Conservation (phyloP, 64 coral and sea anemone species). For the Porites lutea region DNA sequence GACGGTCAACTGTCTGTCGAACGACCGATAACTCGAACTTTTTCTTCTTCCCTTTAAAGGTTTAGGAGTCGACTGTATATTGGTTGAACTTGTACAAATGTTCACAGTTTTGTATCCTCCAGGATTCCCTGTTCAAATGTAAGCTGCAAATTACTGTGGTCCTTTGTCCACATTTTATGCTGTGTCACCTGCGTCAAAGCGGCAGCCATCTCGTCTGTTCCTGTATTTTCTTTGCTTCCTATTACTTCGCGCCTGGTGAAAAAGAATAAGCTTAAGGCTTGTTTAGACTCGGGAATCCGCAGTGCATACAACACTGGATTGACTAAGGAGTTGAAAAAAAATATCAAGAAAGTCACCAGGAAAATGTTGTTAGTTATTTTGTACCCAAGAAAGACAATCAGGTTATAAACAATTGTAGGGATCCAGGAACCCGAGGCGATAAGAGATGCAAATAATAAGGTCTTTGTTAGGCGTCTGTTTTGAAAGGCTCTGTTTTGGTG, state of each 20-base stretch:
- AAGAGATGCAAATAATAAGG: background rate
- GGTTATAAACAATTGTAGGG: background rate
- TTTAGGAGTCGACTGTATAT: too few relatives aligned
- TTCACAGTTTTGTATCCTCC: background rate
- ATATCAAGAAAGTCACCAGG: background rate
- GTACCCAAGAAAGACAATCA: too few relatives aligned
- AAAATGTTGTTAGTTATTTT: background rate
- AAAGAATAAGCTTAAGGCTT: background rate
- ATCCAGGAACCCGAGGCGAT: background rate
- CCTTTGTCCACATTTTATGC: too few relatives aligned
- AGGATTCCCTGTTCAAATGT: background rate
- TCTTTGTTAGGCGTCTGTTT: too few relatives aligned
- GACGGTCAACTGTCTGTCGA: too few relatives aligned
- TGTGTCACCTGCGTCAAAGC: too few relatives aligned
- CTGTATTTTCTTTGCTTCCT: background rate
- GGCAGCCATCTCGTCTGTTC: background rate
- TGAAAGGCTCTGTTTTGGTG: too few relatives aligned
- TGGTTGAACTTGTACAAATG: background rate
- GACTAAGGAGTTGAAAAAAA: background rate
- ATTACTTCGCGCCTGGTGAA: background rate
- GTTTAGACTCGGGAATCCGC: background rate
- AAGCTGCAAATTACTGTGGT: too few relatives aligned
- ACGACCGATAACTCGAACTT: too few relatives aligned
- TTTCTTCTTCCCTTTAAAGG: too few relatives aligned
- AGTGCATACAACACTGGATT: background rate